These are phyloP conservation scores for Mobula hypostoma DNA, from an alignment of 2,113 vertebrate genomes.

Conservation along the genomic window DNA sequence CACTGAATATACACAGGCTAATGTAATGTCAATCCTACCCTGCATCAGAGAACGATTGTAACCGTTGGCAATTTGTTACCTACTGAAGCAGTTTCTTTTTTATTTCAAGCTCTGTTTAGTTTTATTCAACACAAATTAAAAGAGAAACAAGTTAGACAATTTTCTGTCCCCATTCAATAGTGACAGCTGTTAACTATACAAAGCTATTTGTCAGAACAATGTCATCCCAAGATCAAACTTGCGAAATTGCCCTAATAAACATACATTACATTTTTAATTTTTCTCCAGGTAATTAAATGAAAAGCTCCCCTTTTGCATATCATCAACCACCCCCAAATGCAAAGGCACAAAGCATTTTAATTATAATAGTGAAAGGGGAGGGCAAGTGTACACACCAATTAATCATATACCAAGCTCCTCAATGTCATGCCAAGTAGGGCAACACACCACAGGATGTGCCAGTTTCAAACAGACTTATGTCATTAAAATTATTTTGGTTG, in stretches of 20 bases:
- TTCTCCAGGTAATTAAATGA: background rate
- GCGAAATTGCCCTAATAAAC: background rate
- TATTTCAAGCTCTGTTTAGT: background rate
- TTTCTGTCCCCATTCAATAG: background rate
- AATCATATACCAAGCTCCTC: background rate
- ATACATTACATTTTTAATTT: background rate
- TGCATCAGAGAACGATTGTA: background rate
- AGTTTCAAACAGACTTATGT: conserved; percentile 26
- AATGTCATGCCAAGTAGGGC: background rate
- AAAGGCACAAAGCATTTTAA: background rate
- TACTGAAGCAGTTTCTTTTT: background rate
- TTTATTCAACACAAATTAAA: background rate
- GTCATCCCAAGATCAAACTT: background rate
- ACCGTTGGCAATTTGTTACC: background rate
- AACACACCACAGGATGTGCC: background rate
- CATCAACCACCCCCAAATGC: background rate
- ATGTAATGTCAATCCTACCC: background rate
- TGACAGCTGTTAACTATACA: background rate
- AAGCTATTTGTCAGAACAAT: background rate
- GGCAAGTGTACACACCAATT: background rate
- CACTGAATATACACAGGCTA: background rate
- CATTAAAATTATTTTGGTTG: conserved; percentile 21
- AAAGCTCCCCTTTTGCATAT: background rate
- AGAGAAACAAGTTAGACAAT: background rate
- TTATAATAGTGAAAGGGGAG: background rate